phyloP scores from a whole-genome alignment of 37 sponge, comb jelly and placozoan genomes.

The Tethya wilhelma region DNA sequence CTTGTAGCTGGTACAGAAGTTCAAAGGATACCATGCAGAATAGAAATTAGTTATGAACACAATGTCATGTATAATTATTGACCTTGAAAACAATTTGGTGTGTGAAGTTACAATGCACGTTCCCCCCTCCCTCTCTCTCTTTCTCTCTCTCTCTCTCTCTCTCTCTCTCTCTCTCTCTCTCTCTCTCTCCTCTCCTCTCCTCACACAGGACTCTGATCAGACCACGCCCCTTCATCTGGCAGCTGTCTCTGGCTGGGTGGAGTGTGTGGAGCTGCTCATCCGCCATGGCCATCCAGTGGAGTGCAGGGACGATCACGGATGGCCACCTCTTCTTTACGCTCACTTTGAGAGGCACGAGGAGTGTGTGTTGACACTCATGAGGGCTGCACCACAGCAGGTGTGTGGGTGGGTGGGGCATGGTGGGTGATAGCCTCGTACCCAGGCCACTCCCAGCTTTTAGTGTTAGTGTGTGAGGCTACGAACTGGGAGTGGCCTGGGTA shows the following conservation, averaged over 20 bases:
- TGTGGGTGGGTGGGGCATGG: too few species aligned
- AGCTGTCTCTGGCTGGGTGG: conserved; percentile 37
- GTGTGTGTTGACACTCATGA: conserved; percentile 57
- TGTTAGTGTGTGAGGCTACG: too few species aligned
- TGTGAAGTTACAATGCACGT: too few species aligned
- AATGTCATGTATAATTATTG: too few species aligned
- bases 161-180: background rate
- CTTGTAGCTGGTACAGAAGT: too few species aligned
- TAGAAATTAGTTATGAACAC: background rate
- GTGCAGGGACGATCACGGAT: conserved; percentile 50
- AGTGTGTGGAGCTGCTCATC: conserved; percentile 52
- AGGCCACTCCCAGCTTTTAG: too few species aligned
- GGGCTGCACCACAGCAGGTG: conserved; percentile 62
- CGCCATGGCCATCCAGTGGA: conserved; percentile 57
- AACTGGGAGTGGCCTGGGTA: too few species aligned
- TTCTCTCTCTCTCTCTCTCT: background rate
- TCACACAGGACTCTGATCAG: conserved; percentile 18
- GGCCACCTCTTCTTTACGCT: conserved; percentile 75
- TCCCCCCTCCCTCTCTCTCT: background rate
- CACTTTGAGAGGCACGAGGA: conserved; percentile 51
- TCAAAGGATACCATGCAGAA: background rate
- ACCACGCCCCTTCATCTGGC: conserved; percentile 58
- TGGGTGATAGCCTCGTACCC: too few species aligned
- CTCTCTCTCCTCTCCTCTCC: background rate
- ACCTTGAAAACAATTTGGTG: too few species aligned